Evolutionary conservation across 2,888 invertebrate species (phyloP).

Genomic region (Leptodirus hochenwartii): DNA sequence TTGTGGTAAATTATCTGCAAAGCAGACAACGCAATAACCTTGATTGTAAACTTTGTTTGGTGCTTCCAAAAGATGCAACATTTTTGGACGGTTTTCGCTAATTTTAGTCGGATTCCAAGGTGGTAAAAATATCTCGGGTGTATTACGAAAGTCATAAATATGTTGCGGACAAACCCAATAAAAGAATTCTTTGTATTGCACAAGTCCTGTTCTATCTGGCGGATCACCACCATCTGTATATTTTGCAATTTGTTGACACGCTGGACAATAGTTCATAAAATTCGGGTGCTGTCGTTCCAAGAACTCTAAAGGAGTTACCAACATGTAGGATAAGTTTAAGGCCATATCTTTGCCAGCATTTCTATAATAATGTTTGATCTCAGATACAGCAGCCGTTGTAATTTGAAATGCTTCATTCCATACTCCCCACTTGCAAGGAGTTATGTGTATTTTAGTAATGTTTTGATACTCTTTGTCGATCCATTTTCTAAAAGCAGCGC

Average conservation of each 20-base stretch:
- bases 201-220: conserved; percentile 33
- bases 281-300: conserved; percentile 27
- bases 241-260: no score
- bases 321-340: conserved; percentile 32
- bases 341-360: conserved; percentile 29
- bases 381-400: conserved; percentile 24
- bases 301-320: conserved; percentile 36
- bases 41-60: conserved; percentile 27
- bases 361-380: conserved; percentile 33
- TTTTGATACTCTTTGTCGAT: conserved; percentile 36
- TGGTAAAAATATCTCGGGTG: conserved; percentile 28
- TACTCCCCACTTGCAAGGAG: conserved; percentile 35
- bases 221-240: conserved; percentile 28
- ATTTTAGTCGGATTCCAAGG: conserved; percentile 21
- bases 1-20: conserved; percentile 32
- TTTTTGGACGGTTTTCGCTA: conserved; percentile 32
- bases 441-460: conserved; percentile 29
- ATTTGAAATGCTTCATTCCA: conserved; percentile 27
- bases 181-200: conserved; percentile 33
- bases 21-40: conserved; percentile 43
- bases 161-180: conserved; percentile 45
- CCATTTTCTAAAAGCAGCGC: conserved; percentile 28
- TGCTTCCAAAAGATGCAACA: conserved; percentile 14
- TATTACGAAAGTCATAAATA: conserved; percentile 26
- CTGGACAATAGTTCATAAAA: conserved; percentile 38